Percentiles rank a stretch among this genome's conserved stretches.
Evolutionary conservation across 2,797 vertebrate species (phyloP).

Genomic region (Channallabes apus): DNA sequence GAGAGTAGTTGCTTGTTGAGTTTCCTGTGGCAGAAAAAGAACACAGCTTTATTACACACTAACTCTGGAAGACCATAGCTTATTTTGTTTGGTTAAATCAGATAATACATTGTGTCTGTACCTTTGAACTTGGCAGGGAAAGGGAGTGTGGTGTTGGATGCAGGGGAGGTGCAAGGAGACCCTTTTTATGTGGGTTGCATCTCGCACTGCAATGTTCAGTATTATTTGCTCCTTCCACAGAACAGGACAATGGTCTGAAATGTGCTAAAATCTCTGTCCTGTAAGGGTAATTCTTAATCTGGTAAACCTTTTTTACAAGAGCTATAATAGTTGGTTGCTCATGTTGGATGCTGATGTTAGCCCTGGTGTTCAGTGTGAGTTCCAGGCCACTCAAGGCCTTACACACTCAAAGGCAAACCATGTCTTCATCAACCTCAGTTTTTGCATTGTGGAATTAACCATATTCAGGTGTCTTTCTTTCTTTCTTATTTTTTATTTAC

Average conservation of each 20-base stretch:
- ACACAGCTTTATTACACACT: neutral
- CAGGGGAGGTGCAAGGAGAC: neutral
- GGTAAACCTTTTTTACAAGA: no score
- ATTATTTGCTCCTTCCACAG: neutral
- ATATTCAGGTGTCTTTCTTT: neutral
- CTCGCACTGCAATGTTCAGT: constrained; percentile 2
- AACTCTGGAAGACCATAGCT: neutral
- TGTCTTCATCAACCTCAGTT: neutral
- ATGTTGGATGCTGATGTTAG: no score
- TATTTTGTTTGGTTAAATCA: neutral
- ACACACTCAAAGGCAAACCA: neutral
- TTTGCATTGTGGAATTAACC: neutral
- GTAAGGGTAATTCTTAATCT: neutral
- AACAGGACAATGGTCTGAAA: neutral
- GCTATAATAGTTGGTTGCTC: no score
- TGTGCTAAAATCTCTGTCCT: neutral
- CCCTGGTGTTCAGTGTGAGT: no score
- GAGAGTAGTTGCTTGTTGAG: neutral
- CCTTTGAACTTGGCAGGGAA: neutral
- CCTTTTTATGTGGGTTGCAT: neutral
- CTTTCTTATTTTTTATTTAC: no score
- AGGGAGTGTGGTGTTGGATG: neutral
- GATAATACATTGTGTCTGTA: neutral
- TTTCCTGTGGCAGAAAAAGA: neutral
- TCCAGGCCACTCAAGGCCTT: no score